A percentile compares a stretch with the other conserved stretches of the same genome.
phyloP scores from a whole-genome alignment of 2,888 invertebrate genomes.

The Eupithecia vulgata region DNA sequence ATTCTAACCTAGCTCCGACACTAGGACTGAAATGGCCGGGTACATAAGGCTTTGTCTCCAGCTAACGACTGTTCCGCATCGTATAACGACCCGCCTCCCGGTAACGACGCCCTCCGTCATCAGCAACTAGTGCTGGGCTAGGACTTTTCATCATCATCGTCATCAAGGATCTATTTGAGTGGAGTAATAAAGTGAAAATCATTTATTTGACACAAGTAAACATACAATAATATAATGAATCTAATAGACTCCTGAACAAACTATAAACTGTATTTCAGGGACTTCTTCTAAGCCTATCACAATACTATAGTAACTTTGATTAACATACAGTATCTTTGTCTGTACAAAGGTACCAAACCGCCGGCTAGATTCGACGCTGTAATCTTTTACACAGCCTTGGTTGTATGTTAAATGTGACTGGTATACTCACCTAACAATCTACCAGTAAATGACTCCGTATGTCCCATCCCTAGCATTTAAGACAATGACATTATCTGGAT shows the following conservation, averaged over 20 bases:
- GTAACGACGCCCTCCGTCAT: slow-evolving; percentile 61
- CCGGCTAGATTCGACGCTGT: not conserved
- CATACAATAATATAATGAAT: too few species aligned
- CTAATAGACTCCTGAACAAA: too few species aligned
- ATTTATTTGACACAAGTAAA: too few species aligned
- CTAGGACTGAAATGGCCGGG: slow-evolving; percentile 68
- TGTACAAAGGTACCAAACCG: not conserved
- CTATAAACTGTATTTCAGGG: too few species aligned
- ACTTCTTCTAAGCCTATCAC: too few species aligned
- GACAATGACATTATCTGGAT: slow-evolving; percentile 67
- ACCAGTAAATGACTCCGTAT: not conserved
- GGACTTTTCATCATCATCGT: not conserved
- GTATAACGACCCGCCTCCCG: slow-evolving; percentile 70
- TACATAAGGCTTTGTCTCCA: slow-evolving; percentile 75
- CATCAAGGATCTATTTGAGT: not conserved
- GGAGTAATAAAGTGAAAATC: too few species aligned
- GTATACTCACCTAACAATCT: not conserved
- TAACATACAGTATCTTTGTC: not conserved
- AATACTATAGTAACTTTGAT: not conserved
- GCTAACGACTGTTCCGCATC: slow-evolving; percentile 76
- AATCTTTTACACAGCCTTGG: not conserved
- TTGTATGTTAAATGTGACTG: too few species aligned
- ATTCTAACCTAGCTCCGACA: slow-evolving; percentile 43
- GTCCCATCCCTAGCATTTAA: slow-evolving; percentile 47
- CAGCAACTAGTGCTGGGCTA: slow-evolving; percentile 37